Evolutionary conservation across 2,113 vertebrate species (phyloP).

Genomic region (Fregetta grallaria): DNA sequence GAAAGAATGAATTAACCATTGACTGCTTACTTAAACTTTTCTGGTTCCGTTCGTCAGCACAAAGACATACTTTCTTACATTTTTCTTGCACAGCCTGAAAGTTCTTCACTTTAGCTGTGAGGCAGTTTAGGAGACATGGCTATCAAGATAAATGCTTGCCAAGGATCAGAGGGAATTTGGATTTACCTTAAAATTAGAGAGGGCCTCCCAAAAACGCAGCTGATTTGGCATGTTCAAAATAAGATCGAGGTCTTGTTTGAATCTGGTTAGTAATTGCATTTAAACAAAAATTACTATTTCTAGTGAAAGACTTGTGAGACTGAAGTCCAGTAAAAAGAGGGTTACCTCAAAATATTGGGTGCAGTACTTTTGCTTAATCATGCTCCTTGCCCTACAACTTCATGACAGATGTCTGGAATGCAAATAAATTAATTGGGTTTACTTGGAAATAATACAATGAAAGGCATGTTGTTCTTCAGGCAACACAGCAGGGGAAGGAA

Average conservation of each 20-base stretch:
- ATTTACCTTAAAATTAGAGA: constrained; percentile 11
- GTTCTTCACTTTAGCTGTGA: background rate
- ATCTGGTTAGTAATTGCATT: background rate
- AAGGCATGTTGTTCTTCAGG: background rate
- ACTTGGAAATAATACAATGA: background rate
- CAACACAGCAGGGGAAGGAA: background rate
- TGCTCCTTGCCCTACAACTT: background rate
- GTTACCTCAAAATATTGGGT: background rate
- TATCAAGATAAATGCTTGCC: background rate
- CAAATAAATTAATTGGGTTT: background rate
- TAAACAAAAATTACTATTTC: background rate
- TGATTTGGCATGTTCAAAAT: background rate
- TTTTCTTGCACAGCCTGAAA: background rate
- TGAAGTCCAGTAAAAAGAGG: background rate
- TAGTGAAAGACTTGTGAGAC: background rate
- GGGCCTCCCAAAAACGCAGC: background rate
- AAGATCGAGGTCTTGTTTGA: background rate
- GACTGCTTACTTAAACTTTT: background rate
- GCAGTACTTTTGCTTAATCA: background rate
- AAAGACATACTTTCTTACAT: background rate
- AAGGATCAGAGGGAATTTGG: background rate
- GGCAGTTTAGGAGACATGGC: background rate
- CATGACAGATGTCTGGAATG: background rate
- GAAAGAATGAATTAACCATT: background rate
- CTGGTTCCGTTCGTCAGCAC: background rate